phyloP scores from a whole-genome alignment of 2,888 invertebrate species.

The Parascotia fuliginaria region DNA sequence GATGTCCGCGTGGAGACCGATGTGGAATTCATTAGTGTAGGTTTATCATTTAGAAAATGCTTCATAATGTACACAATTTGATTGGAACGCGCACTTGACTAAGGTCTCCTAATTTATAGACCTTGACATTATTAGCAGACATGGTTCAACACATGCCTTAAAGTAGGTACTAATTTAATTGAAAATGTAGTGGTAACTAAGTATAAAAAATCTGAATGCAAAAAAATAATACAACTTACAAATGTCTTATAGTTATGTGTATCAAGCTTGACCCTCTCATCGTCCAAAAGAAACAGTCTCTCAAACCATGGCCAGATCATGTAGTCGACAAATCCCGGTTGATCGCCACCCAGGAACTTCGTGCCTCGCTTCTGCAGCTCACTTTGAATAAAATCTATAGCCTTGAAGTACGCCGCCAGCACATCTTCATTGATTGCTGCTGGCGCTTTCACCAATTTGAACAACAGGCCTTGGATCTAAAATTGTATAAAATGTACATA shows the following conservation, averaged over 20 bases:
- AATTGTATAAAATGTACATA: neutral
- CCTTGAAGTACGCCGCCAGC: neutral
- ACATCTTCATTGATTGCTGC: neutral
- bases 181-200: too few species aligned
- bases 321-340: constrained; percentile 92
- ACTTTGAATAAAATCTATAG: constrained; percentile 86
- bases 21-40: too few species aligned
- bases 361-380: constrained; percentile 87
- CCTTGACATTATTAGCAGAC: too few species aligned
- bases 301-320: constrained; percentile 97
- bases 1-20: too few species aligned
- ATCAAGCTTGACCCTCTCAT: constrained; percentile 81
- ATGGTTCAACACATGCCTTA: too few species aligned
- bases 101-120: too few species aligned
- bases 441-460: constrained; percentile 5
- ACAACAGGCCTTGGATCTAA: constrained; percentile 55
- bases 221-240: too few species aligned
- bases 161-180: too few species aligned
- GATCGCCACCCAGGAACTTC: constrained; percentile 87
- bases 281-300: constrained; percentile 79
- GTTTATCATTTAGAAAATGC: too few species aligned
- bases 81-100: too few species aligned
- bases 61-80: too few species aligned
- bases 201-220: too few species aligned
- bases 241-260: constrained; percentile 79